Percentiles rank a stretch among this genome's conserved stretches.
These are phyloP conservation scores for Ecdyonurus torrentis DNA, from an alignment of 2,888 invertebrate genomes.

Conservation along the genomic window DNA sequence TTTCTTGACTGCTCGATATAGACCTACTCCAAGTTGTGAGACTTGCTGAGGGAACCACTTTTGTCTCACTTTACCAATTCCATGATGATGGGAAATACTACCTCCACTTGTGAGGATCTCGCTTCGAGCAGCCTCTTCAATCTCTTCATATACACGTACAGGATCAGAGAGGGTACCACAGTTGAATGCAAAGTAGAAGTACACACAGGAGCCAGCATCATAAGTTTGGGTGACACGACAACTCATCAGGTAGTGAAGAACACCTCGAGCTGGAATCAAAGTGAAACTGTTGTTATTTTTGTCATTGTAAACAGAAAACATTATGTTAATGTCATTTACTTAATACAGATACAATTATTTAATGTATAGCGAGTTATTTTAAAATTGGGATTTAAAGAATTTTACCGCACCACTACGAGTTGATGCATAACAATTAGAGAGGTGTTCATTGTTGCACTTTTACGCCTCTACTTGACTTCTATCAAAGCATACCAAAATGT, in stretches of 20 bases:
- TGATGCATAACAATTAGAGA: too few species aligned
- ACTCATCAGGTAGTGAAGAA: conserved; percentile 49
- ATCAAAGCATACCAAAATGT: too few species aligned
- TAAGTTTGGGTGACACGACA: conserved; percentile 91
- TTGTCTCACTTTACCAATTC: conserved; percentile 73
- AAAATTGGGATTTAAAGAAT: too few species aligned
- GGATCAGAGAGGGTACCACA: conserved; percentile 42
- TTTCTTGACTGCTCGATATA: conserved; percentile 66
- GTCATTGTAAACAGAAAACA: too few species aligned
- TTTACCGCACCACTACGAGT: too few species aligned
- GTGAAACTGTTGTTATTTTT: too few species aligned
- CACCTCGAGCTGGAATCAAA: conserved; percentile 32
- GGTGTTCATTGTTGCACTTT: too few species aligned
- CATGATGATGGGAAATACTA: conserved; percentile 93
- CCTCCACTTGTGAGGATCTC: conserved; percentile 84
- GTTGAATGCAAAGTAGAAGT: conserved; percentile 84
- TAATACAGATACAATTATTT: too few species aligned
- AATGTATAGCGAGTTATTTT: too few species aligned
- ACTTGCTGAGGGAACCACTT: conserved; percentile 76
- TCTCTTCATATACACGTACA: conserved; percentile 62
- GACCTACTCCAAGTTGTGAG: conserved; percentile 57
- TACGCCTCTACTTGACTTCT: too few species aligned
- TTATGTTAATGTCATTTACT: too few species aligned
- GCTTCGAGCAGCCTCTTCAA: conserved; percentile 76
- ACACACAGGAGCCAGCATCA: conserved; percentile 92